Base-by-base conservation (phyloP, 1,140 invertebrate species). In the Apocrypta bakeri region DNA sequence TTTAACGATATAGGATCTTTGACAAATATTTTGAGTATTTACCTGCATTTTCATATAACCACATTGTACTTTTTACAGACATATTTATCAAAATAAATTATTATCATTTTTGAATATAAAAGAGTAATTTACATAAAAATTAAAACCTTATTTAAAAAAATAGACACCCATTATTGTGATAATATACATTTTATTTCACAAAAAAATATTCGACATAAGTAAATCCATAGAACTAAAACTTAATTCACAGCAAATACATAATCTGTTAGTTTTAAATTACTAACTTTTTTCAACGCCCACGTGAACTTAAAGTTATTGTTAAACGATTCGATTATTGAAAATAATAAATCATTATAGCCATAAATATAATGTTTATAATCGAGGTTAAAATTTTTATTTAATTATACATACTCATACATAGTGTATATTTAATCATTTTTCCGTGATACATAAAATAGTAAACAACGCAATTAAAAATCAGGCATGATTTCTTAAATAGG, bases 11-110 rank as follows among this genome's bases (percentile, higher is more conserved):
- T 24, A 40, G 42, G 21, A 31, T 25, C n/a, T 73, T 73, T 42
- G 17, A 42, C 25, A 40, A 31, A 42, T 73, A 73, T 73, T 73
- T 73, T 73, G 33, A 73, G 37, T 37, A 40, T 73, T 73, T 73
- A 40, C 11, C 24, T 9, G 42, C 37, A 73, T 31, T 73, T 73
- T 73, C 71, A 73, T 73, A 73, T 37, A 73, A 42, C n/a, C 71
- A 42, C 29, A 21, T 37, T 69, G 37, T 73, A 73, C 14, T 42
- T 73, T 40, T 48, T 73, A 42, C 24, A 73, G 17, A 42, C 42
- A 12, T 24, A 25, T 73, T 11, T 40, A 25, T n/a, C n/a, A 31
- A 7, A 69, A 69, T 31, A 69, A 69, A 69, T 69, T 69, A 69
- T 69, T 21, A 69, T 48, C 42, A 56, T 21, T 56, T n/a, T 56